Conservation (phyloP, 2,888 invertebrate species). For the Xylophagus ater region DNA sequence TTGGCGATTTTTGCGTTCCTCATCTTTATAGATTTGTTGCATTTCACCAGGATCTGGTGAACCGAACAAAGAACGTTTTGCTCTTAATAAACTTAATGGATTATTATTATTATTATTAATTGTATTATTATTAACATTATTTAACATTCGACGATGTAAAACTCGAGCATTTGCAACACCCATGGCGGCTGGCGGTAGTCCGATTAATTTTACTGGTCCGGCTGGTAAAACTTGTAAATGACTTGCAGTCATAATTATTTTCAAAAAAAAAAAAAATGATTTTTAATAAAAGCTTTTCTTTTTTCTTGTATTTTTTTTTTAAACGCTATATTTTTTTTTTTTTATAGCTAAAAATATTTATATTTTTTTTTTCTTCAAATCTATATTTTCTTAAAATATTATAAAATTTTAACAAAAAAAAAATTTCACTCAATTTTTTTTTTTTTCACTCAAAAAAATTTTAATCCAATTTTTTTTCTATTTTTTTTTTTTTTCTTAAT, state of each 20-base stretch:
- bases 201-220: conserved; percentile 11
- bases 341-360: too few species aligned
- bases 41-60: conserved; percentile 12
- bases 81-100: conserved; percentile 4
- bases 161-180: conserved; percentile 10
- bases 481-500: too few species aligned
- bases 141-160: conserved; percentile 7
- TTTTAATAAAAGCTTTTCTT: too few species aligned
- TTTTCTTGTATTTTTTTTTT: too few species aligned
- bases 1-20: conserved; percentile 6
- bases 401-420: too few species aligned
- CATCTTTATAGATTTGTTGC: conserved; percentile 8
- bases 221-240: conserved; percentile 12
- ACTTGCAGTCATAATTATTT: conserved; percentile 15
- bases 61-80: conserved; percentile 15
- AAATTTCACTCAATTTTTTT: too few species aligned
- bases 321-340: too few species aligned
- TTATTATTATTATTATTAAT: conserved; percentile 4
- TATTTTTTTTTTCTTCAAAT: too few species aligned
- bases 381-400: too few species aligned
- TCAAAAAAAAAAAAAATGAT: too few species aligned
- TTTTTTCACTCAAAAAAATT: too few species aligned
- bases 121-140: conserved; percentile 1
- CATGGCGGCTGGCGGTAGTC: conserved; percentile 9
- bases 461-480: too few species aligned